Conservation (phyloP, 2,888 invertebrate genomes). For the Drosophila prolongata region DNA sequence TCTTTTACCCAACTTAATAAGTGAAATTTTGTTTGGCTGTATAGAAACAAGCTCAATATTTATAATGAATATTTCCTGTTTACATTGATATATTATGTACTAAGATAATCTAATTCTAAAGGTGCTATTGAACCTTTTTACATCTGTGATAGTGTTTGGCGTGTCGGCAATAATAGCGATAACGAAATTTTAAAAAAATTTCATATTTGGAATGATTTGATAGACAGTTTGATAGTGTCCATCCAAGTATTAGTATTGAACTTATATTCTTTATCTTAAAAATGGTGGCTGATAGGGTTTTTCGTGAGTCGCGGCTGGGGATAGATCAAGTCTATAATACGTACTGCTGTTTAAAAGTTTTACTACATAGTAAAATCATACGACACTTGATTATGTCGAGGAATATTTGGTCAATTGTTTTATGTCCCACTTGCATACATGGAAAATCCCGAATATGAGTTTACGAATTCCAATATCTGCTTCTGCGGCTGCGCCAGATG, state of each 20-base stretch:
- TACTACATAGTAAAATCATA: neutral
- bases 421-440: neutral
- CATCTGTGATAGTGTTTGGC: neutral
- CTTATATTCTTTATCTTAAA: conserved; percentile 4
- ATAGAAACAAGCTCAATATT: neutral
- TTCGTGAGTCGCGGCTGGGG: neutral
- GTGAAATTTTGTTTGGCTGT: neutral
- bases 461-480: conserved; percentile 10
- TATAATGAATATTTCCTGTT: neutral
- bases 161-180: conserved; percentile 3
- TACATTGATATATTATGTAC: neutral
- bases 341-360: neutral
- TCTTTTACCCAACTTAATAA: too few species aligned
- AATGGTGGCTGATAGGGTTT: conserved; percentile 4
- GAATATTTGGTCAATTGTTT: neutral
- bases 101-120: neutral
- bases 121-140: neutral
- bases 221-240: conserved; percentile 18
- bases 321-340: neutral
- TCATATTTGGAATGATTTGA: neutral
- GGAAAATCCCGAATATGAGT: conserved; percentile 14
- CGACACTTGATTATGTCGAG: neutral
- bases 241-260: neutral
- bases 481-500: conserved; percentile 16
- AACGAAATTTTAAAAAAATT: conserved; percentile 2